phyloP scores from a whole-genome alignment of 2,797 vertebrate genomes.

The Momotus momota region DNA sequence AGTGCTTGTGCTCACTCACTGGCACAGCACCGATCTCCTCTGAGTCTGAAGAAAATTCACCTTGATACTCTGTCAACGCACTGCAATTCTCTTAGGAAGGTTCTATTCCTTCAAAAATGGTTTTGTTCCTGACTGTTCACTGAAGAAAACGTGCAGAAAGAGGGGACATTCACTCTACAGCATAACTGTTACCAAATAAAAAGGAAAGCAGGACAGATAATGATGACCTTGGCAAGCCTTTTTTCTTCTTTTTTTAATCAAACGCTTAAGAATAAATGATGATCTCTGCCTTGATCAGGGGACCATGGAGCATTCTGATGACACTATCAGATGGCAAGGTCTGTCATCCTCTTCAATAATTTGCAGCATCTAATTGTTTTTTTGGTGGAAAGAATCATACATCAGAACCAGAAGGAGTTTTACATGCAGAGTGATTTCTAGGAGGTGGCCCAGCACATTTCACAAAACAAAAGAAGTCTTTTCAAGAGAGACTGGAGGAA shows the following conservation, averaged over 20 bases:
- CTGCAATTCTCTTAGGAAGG: background rate
- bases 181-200: background rate
- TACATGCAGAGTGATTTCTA: background rate
- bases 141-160: background rate
- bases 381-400: background rate
- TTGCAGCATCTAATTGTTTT: background rate
- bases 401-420: background rate
- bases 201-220: background rate
- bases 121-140: background rate
- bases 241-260: background rate
- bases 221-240: background rate
- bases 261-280: background rate
- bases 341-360: background rate
- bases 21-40: background rate
- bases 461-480: background rate
- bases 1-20: accelerated
- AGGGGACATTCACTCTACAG: background rate
- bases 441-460: background rate
- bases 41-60: background rate
- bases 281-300: background rate
- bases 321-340: background rate
- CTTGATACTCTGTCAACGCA: background rate
- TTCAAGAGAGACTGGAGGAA: background rate
- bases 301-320: background rate
- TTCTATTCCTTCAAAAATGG: background rate